These are phyloP conservation scores for Nipponia nippon DNA, from an alignment of 2,113 vertebrate genomes.

Conservation along the genomic window DNA sequence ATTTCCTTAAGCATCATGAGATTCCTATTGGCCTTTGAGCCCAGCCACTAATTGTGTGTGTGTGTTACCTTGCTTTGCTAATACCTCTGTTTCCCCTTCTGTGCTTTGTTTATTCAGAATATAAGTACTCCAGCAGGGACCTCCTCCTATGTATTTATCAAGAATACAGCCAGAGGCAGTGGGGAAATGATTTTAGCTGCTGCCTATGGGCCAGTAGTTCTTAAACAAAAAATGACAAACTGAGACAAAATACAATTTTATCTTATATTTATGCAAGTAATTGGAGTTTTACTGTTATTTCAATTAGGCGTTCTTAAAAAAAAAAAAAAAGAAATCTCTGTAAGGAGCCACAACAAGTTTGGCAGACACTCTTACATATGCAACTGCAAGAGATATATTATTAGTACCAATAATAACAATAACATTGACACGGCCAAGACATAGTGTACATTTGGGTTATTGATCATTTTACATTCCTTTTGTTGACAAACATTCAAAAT, in stretches of 20 bases:
- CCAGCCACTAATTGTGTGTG: rapidly evolving
- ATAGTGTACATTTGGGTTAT: neutral
- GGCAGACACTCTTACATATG: neutral
- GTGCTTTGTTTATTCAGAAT: neutral
- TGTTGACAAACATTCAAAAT: neutral
- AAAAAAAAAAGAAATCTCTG: neutral
- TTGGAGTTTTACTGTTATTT: neutral
- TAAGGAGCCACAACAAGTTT: neutral
- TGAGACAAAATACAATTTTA: neutral
- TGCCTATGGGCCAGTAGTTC: neutral
- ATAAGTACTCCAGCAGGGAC: neutral
- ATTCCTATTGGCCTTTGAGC: rapidly evolving
- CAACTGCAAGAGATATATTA: neutral
- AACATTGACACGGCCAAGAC: neutral
- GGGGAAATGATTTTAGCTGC: neutral
- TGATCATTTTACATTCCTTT: neutral
- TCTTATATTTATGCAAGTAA: neutral
- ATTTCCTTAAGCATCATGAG: neutral
- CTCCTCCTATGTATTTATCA: neutral
- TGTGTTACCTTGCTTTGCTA: neutral
- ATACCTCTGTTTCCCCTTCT: neutral
- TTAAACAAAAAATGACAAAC: neutral
- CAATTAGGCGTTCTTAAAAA: neutral
- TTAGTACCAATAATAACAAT: neutral
- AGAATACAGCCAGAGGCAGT: neutral